Base-by-base conservation (phyloP, 1,140 invertebrate species). In the Anastrepha obliqua region DNA sequence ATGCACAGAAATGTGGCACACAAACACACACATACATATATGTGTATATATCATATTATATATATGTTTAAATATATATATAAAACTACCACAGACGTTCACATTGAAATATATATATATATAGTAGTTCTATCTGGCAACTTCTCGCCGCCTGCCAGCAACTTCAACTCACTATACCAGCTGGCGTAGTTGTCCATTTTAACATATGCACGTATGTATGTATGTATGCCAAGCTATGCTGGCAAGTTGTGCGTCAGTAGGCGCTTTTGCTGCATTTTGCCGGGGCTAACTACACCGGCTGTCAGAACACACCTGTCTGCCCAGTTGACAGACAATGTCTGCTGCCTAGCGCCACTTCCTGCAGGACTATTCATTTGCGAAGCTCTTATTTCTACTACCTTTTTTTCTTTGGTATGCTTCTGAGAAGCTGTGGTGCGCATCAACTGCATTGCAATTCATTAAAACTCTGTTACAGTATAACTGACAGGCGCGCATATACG, bases 371-470 rank as follows among this genome's bases (percentile, higher is more conserved):
- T 81, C 74, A 55, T 81, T 81, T 74, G 17, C 17, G 17, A 47
- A 3, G 4, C n/a, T 74, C 47, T 47, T 74, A 3, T 74, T 29
- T 0, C 9, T 62, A 11, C 17, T 67, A 15, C 29, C n/a, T 29
- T 29, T 74, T 17, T 47, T 74, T 51, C 13, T 78, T 15, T 51
- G 29, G 29, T 29, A 29, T 29, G 70, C 64, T 42, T 81, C 8
- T 55, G 44, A 55, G 74, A 81, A 81, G 74, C 74, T 81, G n/a
- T 55, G 74, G 74, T 81, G 47, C 8, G n/a, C 74, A 55, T 55
- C 47, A 42, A 81, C 47, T 29, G 74, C 74, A 81, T 81, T 81
- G 74, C 47, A 81, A 81, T 81, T 81, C 44, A 81, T 81, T 81
- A 81, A 81, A 81, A 81, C 74, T 13, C n/a, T 81, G 44, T 81